Evolutionary conservation across 2,113 vertebrate species (phyloP), one percentile per base, ranked within the genome.

Genomic region (Polypterus bichir): DNA sequence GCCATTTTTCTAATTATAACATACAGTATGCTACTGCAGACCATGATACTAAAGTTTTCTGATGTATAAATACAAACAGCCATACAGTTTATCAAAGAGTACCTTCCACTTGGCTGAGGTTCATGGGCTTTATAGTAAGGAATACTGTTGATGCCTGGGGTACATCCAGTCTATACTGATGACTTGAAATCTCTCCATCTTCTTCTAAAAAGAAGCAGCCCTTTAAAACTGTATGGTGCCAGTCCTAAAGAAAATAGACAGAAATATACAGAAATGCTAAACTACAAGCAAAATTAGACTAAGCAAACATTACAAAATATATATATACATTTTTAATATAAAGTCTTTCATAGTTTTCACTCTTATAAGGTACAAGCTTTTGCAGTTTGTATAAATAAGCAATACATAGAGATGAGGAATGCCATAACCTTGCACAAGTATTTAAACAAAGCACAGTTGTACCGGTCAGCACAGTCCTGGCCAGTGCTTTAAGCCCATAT

Each of bases 201-300:
- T 92, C 88, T 68, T 97, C 92, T 62, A 95, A 64, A 75, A 89
- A 93, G 76, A 97, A 95, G 69, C 93, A 93, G 60, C 94, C 93
- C 70, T 78, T 94, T 67, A 86, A 74, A 0, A 66, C 80, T 46
- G 70, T 73, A 52, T 76, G 69, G 0, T 84, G 86, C 93, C 92
- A 95, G 3, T 89, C 88, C 93, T 97, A 73, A 47, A 79, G 74
- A 79, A 0, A 47, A 68, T 53, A 45, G 2, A 27, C 1, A 27
- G 27, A 27, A 27, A 27, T 27, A 27, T 27, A 27, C 27, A 27
- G 27, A 27, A 27, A 27, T 27, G 27, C 27, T 27, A 27, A 27
- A 27, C 27, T 27, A 27, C 27, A 27, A 27, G 27, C 27, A 27
- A 27, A 27, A 27, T 1, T 27, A 27, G 27, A 27, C 27, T 27